Evolutionary conservation across 2,113 vertebrate species (phyloP).

Genomic region (Cricetomys ansorgei): DNA sequence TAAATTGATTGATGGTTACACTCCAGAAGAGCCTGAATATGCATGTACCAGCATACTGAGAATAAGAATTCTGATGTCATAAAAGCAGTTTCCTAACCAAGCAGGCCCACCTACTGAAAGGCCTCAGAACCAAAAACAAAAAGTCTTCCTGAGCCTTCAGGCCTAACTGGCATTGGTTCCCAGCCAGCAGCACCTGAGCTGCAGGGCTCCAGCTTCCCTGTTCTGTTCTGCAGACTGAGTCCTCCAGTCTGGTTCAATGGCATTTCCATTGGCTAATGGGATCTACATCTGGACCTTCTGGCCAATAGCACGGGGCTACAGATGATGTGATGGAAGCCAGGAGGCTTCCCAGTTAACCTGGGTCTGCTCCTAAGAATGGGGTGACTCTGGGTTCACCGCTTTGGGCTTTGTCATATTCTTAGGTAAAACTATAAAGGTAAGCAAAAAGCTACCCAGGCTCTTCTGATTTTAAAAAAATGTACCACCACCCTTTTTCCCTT

Average conservation of each 20-base stretch:
- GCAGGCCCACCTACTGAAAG: background rate
- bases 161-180: background rate
- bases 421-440: background rate
- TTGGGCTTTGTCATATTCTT: background rate
- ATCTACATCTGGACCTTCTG: slow-evolving; percentile 43
- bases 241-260: slow-evolving; percentile 4
- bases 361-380: slow-evolving; percentile 9
- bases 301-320: background rate
- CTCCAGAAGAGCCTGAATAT: background rate
- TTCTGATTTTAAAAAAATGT: slow-evolving; percentile 25
- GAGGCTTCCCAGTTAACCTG: background rate
- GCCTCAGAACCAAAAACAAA: background rate
- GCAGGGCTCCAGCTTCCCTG: background rate
- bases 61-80: background rate
- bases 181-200: background rate
- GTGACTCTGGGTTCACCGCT: background rate
- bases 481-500: background rate
- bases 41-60: background rate
- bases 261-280: slow-evolving; percentile 24
- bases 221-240: slow-evolving; percentile 19
- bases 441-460: background rate
- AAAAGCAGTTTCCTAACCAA: background rate
- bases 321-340: background rate
- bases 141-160: background rate
- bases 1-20: background rate